These are phyloP conservation scores for Ctenoplectra terminalis DNA, from an alignment of 1,140 invertebrate species.

Conservation along the genomic window DNA sequence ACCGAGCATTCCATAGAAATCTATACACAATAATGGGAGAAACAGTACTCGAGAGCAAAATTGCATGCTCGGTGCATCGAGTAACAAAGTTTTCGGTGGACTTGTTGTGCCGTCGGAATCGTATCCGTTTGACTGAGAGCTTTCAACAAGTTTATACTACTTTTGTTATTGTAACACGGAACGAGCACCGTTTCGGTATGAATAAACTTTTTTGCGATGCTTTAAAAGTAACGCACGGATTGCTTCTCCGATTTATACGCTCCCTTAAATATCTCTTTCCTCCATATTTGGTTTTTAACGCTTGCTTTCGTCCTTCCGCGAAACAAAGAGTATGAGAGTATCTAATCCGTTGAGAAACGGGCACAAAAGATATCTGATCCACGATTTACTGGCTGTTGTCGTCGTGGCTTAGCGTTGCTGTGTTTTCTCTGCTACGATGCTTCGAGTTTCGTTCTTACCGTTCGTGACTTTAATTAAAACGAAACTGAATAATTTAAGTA, in stretches of 20 bases:
- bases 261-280: not conserved
- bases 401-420: not conserved
- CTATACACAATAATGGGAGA: not conserved
- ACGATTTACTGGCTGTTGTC: not conserved
- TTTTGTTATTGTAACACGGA: constrained; percentile 42
- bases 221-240: not conserved
- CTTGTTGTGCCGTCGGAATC: constrained; percentile 22
- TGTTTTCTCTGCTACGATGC: not conserved
- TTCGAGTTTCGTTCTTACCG: not conserved
- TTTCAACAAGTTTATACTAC: constrained; percentile 54
- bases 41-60: constrained; percentile 23
- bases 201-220: not conserved
- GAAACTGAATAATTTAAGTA: not conserved
- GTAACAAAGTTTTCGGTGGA: constrained; percentile 43
- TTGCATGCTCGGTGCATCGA: constrained; percentile 41
- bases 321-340: not conserved
- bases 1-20: too few species aligned
- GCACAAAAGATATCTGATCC: not conserved
- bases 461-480: not conserved
- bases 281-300: too few species aligned
- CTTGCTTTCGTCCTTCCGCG: too few species aligned
- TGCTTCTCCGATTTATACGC: not conserved
- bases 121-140: constrained; percentile 38
- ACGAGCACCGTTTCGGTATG: not conserved
- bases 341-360: not conserved